phyloP scores from a whole-genome alignment of 2,888 invertebrate genomes.

The Agonopterix subpropinquella region DNA sequence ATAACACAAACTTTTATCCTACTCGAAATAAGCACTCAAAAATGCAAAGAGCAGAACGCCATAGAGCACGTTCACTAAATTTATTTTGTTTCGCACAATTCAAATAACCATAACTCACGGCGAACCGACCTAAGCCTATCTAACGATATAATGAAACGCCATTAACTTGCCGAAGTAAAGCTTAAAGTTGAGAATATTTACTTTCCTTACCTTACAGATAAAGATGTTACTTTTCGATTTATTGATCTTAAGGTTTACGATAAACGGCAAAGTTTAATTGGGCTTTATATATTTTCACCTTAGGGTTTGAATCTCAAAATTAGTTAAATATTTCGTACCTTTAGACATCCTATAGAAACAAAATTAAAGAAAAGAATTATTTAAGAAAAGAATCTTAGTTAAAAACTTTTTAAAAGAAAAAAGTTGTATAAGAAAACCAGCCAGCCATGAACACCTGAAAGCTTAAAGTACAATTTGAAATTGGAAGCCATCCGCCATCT shows the following conservation, averaged over 20 bases:
- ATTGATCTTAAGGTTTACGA: constrained; percentile 47
- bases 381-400: background rate
- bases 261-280: constrained; percentile 31
- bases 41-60: constrained; percentile 74
- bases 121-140: constrained; percentile 65
- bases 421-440: constrained; percentile 17
- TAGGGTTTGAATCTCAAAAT: background rate
- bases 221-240: constrained; percentile 68
- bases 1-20: constrained; percentile 74
- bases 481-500: constrained; percentile 50
- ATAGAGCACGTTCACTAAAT: constrained; percentile 75
- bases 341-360: too few relatives aligned
- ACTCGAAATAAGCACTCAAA: constrained; percentile 75
- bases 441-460: constrained; percentile 41
- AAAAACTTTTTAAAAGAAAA: constrained; percentile 1
- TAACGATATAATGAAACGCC: constrained; percentile 74
- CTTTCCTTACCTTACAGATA: constrained; percentile 56
- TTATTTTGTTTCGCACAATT: constrained; percentile 76
- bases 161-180: constrained; percentile 58
- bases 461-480: constrained; percentile 23
- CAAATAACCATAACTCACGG: constrained; percentile 75
- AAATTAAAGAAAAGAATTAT: background rate
- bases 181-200: constrained; percentile 64
- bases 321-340: too few relatives aligned
- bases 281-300: background rate